These are phyloP conservation scores for Autographa gamma DNA, from an alignment of 2,888 invertebrate species.

Conservation along the genomic window DNA sequence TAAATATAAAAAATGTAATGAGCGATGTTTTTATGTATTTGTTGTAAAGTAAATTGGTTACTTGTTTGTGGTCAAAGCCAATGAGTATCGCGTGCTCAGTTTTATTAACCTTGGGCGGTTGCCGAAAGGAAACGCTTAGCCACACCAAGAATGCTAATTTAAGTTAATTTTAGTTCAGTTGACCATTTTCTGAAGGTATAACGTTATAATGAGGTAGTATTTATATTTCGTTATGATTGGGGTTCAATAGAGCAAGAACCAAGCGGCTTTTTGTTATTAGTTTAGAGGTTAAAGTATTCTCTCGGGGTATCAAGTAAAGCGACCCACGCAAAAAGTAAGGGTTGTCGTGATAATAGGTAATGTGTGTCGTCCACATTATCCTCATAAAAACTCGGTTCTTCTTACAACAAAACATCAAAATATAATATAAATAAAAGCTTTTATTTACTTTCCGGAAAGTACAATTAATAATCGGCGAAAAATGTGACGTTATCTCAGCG, in stretches of 20 bases:
- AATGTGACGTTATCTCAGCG: too few relatives aligned
- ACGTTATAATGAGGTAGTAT: conserved; percentile 6
- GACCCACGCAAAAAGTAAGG: too few relatives aligned
- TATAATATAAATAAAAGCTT: too few relatives aligned
- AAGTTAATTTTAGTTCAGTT: conserved; percentile 19
- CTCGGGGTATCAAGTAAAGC: too few relatives aligned
- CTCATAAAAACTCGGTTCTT: too few relatives aligned
- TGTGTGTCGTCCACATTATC: too few relatives aligned
- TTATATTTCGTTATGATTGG: conserved; percentile 18
- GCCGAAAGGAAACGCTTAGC: conserved; percentile 42
- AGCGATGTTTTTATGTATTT: neutral
- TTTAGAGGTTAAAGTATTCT: neutral
- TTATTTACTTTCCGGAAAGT: too few relatives aligned
- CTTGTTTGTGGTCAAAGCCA: neutral
- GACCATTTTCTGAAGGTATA: conserved; percentile 32
- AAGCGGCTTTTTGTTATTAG: neutral
- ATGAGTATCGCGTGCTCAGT: conserved; percentile 45
- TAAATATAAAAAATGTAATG: neutral
- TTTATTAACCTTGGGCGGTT: conserved; percentile 42
- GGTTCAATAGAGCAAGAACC: conserved; percentile 6
- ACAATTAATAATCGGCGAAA: too few relatives aligned
- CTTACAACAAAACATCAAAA: too few relatives aligned
- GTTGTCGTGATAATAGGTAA: too few relatives aligned
- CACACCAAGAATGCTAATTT: conserved; percentile 34
- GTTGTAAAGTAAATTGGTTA: conserved; percentile 1